Conservation (phyloP, 2,797 vertebrate genomes). For the Sardinella longiceps region DNA sequence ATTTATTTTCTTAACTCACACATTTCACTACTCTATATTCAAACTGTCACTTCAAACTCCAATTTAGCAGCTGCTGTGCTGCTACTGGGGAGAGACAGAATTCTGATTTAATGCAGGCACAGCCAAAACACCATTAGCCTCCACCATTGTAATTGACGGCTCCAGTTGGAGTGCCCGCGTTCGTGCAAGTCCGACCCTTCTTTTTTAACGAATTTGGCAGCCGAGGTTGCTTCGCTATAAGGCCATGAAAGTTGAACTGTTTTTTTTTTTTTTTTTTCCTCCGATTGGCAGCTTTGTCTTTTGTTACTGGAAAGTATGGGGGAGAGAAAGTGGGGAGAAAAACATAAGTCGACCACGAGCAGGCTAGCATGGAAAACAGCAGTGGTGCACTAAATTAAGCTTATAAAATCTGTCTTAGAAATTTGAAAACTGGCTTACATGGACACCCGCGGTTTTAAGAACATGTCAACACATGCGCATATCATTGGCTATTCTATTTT, state of each 20-base stretch:
- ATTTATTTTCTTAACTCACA: not conserved
- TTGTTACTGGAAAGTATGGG: not conserved
- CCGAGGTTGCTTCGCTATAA: slow-evolving; percentile 26
- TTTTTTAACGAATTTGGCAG: not conserved
- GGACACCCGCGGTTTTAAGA: not conserved
- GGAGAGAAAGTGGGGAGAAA: not conserved
- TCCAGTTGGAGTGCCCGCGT: slow-evolving; percentile 43
- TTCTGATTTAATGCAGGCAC: slow-evolving; percentile 56
- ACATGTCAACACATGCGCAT: not conserved
- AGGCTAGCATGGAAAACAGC: not conserved
- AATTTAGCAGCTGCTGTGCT: slow-evolving; percentile 38
- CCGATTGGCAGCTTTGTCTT: slow-evolving; percentile 44
- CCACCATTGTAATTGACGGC: slow-evolving; percentile 64
- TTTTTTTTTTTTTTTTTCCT: slow-evolving; percentile 15
- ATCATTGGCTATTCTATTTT: not conserved
- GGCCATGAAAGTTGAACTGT: slow-evolving; percentile 40
- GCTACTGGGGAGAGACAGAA: slow-evolving; percentile 29
- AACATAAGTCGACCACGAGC: not conserved
- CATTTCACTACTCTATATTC: slow-evolving; percentile 35
- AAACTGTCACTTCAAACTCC: slow-evolving; percentile 39
- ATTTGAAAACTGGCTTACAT: no score
- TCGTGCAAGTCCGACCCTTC: slow-evolving; percentile 42
- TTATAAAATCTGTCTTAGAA: not conserved
- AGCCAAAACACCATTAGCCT: slow-evolving; percentile 42
- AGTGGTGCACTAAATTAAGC: no score